Base-by-base conservation (phyloP, 2,888 invertebrate genomes). In the Thereva unica region DNA sequence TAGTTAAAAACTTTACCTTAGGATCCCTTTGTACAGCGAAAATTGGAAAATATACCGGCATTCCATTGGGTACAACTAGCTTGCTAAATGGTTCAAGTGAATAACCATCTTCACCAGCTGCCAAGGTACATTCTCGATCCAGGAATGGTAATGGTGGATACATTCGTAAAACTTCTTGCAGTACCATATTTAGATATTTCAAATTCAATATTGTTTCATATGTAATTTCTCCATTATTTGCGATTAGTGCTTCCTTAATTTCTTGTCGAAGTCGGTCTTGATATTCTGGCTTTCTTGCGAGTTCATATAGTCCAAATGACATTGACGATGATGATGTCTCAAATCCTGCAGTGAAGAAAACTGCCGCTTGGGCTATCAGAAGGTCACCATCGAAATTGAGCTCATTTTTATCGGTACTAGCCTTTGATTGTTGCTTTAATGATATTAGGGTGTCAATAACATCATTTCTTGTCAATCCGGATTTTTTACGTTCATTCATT, bases 141-240 rank as follows among this genome's bases (percentile, higher is more conserved):
- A 82, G 67, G 67, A 80, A 77, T 3, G 82, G 78, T 5, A 80
- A 53, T 0, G 78, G 74, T 0, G 82, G 81, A 73, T 82, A 82
- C 57, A 81, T 69, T 2, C 82, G 75, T 42, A 81, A 68, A 7
- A 76, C 75, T 69, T 82, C 81, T 42, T 71, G 71, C 12, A 76
- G 71, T 23, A 75, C 78, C 81, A 80, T 81, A 66, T 83, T 80
- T 71, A 84, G 73, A 70, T 82, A 83, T 38, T 77, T 74, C 78
- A 84, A 74, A 5, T 80, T 77, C 2, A 76, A 75, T 8, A 84
- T 73, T 23, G 79, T 70, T 12, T 81, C 74, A 63, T 82, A 81
- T 1, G 78, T 81, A 0, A 83, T 68, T 49, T 76, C 73, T 0
- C 81, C 82, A 0, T 75, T 75, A 61, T 78, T 75, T n/a, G 74